Evolutionary conservation across 2,113 vertebrate genomes (phyloP).

Genomic region (Cephalopholis sonnerati): DNA sequence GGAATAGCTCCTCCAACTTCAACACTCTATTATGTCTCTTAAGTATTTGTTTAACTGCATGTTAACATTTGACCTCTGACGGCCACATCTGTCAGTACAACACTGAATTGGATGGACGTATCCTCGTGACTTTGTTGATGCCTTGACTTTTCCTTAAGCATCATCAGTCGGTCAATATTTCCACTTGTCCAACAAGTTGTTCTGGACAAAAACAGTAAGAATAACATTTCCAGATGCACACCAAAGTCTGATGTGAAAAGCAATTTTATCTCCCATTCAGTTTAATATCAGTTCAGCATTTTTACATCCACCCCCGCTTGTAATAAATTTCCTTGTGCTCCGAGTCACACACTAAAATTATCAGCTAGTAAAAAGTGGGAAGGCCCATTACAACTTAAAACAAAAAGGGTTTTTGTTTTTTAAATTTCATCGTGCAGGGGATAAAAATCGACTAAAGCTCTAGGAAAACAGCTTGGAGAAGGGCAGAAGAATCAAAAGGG

Average conservation of each 20-base stretch:
- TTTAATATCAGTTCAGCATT: background rate
- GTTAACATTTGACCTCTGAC: background rate
- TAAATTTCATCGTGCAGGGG: too few relatives aligned
- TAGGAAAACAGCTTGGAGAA: too few relatives aligned
- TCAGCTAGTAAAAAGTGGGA: background rate
- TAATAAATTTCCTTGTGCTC: background rate
- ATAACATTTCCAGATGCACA: background rate
- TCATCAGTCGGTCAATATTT: background rate
- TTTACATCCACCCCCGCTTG: background rate
- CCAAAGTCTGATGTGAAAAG: background rate
- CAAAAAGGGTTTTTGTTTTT: too few relatives aligned
- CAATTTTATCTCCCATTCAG: background rate
- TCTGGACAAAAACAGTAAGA: too few relatives aligned
- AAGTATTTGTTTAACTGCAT: background rate
- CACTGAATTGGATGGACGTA: too few relatives aligned
- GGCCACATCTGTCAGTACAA: too few relatives aligned
- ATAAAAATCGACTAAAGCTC: too few relatives aligned
- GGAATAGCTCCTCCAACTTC: background rate
- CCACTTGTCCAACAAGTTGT: background rate
- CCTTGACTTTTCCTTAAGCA: background rate
- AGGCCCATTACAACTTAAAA: background rate
- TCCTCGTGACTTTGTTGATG: too few relatives aligned
- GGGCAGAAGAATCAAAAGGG: too few relatives aligned
- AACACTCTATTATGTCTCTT: background rate
- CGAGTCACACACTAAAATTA: background rate